phyloP scores from a whole-genome alignment of 2,113 vertebrate genomes.

The Phodopus roborovskii region DNA sequence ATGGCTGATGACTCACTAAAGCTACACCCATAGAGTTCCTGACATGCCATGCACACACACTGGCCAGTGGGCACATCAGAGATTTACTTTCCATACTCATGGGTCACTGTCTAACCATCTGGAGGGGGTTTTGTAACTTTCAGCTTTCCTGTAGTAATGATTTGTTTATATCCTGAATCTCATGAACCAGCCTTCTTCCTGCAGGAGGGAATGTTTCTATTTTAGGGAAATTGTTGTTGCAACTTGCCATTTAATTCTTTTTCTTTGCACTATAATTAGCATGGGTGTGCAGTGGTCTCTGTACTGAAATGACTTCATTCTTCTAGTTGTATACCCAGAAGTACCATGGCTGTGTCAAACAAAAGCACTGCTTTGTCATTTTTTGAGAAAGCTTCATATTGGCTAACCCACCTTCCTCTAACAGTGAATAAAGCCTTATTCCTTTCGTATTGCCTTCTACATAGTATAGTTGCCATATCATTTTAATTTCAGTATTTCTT shows the following conservation, averaged over 20 bases:
- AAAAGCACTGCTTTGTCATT: not conserved
- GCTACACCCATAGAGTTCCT: not conserved
- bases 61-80: rapidly evolving
- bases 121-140: not conserved
- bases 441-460: not conserved
- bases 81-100: not conserved
- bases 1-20: not conserved
- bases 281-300: not conserved
- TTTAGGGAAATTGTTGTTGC: not conserved
- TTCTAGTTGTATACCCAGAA: not conserved
- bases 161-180: not conserved
- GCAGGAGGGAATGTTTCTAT: not conserved
- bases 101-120: not conserved
- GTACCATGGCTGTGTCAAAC: not conserved
- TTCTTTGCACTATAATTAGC: not conserved
- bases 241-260: not conserved
- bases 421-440: not conserved
- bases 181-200: not conserved
- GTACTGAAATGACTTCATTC: not conserved
- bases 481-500: not conserved
- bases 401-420: not conserved
- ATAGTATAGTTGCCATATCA: not conserved
- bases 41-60: not conserved
- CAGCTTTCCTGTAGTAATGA: not conserved
- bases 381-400: not conserved